These are phyloP conservation scores for Trogon surrucura DNA, from an alignment of 2,113 vertebrate species.

Conservation along the genomic window DNA sequence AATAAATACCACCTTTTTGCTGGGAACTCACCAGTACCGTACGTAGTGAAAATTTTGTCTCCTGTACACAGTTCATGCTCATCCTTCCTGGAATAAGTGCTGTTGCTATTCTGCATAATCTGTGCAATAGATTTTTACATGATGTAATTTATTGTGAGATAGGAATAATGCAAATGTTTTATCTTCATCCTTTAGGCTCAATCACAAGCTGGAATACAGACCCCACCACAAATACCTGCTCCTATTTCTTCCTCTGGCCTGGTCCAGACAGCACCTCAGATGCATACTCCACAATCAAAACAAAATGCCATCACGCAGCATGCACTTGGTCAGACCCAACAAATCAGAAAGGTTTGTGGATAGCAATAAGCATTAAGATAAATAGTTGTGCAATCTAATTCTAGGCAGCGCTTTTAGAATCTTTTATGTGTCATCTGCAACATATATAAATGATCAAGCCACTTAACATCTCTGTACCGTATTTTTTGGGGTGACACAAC, in stretches of 20 bases:
- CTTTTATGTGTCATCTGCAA: not conserved
- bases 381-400: not conserved
- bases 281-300: conserved; percentile 76
- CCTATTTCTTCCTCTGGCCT: conserved; percentile 73
- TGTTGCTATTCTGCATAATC: not conserved
- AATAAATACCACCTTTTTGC: not conserved
- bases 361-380: not conserved
- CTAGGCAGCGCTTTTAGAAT: not conserved
- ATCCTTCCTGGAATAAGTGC: not conserved
- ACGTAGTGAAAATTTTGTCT: not conserved
- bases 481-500: not conserved
- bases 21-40: not conserved
- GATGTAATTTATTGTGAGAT: not conserved
- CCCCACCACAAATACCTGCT: conserved; percentile 73
- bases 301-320: conserved; percentile 77
- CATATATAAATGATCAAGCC: not conserved
- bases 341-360: conserved; percentile 83
- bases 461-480: not conserved
- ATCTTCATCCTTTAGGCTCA: conserved; percentile 70
- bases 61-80: not conserved
- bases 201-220: conserved; percentile 72
- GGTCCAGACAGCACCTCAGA: conserved; percentile 76
- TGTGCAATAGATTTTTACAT: not conserved
- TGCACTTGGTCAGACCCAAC: conserved; percentile 75
- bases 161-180: conserved; percentile 45